Percentiles rank a stretch among this genome's conserved stretches.
Conservation (phyloP, 2,797 vertebrate species). For the Sibirionetta formosa region DNA sequence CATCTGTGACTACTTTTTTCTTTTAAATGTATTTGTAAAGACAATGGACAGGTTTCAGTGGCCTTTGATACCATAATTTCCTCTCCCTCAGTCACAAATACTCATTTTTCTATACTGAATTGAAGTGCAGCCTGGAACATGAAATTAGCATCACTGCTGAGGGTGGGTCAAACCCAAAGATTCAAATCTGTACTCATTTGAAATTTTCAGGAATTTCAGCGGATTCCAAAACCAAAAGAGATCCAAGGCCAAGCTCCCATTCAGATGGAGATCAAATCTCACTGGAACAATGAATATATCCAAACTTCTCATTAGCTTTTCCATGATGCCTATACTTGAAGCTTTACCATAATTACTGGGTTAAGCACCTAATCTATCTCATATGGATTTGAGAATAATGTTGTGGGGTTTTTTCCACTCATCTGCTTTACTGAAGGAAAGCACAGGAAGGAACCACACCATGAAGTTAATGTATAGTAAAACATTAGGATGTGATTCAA, state of each 20-base stretch:
- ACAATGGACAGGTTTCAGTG: conserved; percentile 11
- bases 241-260: not conserved
- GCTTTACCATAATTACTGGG: not conserved
- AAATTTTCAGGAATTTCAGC: not conserved
- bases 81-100: conserved; percentile 8
- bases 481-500: not conserved
- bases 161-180: not conserved
- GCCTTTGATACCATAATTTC: not conserved
- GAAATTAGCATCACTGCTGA: not conserved
- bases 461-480: not conserved
- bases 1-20: not conserved
- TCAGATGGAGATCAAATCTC: conserved; percentile 22
- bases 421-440: not conserved
- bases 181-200: not conserved
- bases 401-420: not conserved
- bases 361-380: conserved; percentile 18
- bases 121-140: conserved; percentile 16
- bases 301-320: not conserved
- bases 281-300: not conserved
- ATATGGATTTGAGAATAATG: conserved; percentile 10
- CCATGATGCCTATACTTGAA: not conserved
- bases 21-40: not conserved
- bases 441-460: not conserved
- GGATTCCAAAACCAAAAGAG: conserved; percentile 3
- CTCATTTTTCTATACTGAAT: conserved; percentile 36